Conservation (phyloP, 2,113 vertebrate genomes). For the Oxyruncus cristatus region DNA sequence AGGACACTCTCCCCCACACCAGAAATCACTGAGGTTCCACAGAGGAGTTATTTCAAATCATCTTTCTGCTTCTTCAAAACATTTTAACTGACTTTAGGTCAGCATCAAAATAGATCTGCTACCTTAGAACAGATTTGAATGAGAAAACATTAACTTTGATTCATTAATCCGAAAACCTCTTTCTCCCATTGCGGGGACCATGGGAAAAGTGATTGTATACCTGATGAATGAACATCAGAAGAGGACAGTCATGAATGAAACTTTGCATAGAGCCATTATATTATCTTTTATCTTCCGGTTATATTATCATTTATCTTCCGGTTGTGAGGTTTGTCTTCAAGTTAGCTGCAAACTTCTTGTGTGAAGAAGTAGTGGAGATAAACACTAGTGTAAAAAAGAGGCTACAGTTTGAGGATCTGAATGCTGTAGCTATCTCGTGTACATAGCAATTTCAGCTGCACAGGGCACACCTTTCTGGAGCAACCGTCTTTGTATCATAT, state of each 20-base stretch:
- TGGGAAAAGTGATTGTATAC: neutral
- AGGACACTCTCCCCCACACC: neutral
- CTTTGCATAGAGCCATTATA: neutral
- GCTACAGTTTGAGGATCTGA: neutral
- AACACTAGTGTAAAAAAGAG: neutral
- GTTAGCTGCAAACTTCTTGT: neutral
- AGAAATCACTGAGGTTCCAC: neutral
- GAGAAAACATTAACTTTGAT: neutral
- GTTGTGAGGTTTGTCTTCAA: neutral
- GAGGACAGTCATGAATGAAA: neutral
- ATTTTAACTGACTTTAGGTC: neutral
- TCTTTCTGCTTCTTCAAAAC: neutral
- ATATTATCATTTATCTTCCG: neutral
- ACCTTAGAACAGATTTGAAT: neutral
- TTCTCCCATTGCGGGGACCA: neutral
- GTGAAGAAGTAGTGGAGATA: neutral
- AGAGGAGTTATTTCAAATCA: neutral
- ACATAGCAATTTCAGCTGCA: neutral
- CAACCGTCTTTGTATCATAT: neutral
- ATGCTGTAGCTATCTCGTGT: neutral
- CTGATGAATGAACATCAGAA: rapidly evolving
- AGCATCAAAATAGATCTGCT: neutral
- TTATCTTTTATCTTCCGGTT: neutral
- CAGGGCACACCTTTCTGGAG: neutral
- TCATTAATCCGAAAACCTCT: neutral